Conservation (phyloP, 2,113 vertebrate species). For the Syrmaticus mikado region DNA sequence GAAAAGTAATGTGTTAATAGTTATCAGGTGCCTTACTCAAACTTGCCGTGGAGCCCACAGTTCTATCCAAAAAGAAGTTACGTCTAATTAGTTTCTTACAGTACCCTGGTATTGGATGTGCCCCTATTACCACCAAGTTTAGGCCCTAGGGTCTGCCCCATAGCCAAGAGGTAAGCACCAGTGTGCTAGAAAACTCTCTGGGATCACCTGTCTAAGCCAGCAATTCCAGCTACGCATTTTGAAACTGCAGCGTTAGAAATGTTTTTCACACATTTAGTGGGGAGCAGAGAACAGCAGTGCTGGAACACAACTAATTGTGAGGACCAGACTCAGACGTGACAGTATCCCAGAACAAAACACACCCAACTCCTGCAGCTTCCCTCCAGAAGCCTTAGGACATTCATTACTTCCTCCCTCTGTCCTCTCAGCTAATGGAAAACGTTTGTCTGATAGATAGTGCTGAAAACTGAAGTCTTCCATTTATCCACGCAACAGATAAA, state of each 20-base stretch:
- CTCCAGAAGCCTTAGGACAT: neutral
- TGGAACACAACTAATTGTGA: neutral
- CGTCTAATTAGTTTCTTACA: neutral
- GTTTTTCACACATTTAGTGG: neutral
- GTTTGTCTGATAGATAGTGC: neutral
- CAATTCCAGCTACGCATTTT: neutral
- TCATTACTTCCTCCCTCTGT: neutral
- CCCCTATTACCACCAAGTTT: neutral
- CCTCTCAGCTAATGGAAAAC: neutral
- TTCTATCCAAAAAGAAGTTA: neutral
- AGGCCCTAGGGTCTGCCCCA: neutral
- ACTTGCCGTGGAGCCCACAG: neutral
- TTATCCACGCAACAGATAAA: neutral
- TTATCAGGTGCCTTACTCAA: neutral
- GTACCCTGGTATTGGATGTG: neutral
- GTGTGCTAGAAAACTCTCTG: fast-evolving
- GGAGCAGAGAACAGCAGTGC: neutral
- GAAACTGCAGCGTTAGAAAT: neutral
- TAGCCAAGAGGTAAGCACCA: neutral
- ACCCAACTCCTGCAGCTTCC: neutral
- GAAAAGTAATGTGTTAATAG: neutral
- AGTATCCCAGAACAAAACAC: neutral
- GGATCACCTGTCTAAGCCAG: neutral
- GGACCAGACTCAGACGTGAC: neutral
- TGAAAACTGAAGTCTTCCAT: neutral